Base-by-base conservation (phyloP, 1,140 invertebrate genomes). In the Drosophila tristis region DNA sequence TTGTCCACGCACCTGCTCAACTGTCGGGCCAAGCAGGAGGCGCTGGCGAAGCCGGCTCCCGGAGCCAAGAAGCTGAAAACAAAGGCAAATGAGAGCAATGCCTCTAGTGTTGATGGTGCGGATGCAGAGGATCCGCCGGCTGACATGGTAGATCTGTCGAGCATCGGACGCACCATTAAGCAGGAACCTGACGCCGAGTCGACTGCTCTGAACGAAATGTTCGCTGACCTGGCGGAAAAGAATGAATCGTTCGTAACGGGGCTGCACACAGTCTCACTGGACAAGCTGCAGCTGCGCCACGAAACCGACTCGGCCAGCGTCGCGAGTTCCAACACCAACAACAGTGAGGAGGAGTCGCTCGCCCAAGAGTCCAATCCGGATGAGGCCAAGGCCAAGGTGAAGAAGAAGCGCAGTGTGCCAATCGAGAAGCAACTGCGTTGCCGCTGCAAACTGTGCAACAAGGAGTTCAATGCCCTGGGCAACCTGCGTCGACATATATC, bases 1-100 rank as follows among this genome's bases (percentile, higher is more conserved):
- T 91, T 96, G 13, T 93, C 93, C 7, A 94, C 95, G 13, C 95
- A 96, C 91, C 93, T 94, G 23, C 93, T 95, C 79, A 94, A 93
- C n/a, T 94, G 93, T 78, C 92, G 75, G 4, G 80, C 79, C 0
- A 91, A 91, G 47, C 81, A 91, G 7, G 70, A 87, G 60, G 82
- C 79, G 2, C 50, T 87, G 65, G 79, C 80, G 16, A 90, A 85
- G 65, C 80, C 86, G 43, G 66, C 75, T 42, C 75, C 82, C 0
- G 51, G 56, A 13, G 72, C 70, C 2, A 84, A 80, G 61, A 90
- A 85, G 54, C 56, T 64, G 25, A 89, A 74, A 35, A 13, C 20
- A 0, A 81, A 78, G 15, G n/a, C 42, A 25, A 71, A 39, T 62
- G 29, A 23, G 3, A 70, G 59, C 26, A 61, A 51, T 47, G 42